phyloP scores from a whole-genome alignment of 2,113 vertebrate species.

The Sialia sialis region DNA sequence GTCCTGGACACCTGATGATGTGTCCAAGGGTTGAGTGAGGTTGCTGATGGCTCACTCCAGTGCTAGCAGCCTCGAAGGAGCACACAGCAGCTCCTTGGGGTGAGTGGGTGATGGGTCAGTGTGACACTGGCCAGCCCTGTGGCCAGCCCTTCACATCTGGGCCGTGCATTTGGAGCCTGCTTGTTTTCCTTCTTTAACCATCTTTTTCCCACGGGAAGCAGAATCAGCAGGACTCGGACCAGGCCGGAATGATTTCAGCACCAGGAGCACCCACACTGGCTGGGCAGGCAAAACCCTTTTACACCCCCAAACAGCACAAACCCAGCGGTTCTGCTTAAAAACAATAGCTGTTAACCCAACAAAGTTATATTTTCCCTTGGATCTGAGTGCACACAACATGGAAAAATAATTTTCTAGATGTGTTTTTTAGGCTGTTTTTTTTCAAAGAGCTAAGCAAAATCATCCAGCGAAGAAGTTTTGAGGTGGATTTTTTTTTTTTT shows the following conservation, averaged over 20 bases:
- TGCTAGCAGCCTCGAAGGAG: not conserved
- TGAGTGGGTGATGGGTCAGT: rapidly evolving
- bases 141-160: not conserved
- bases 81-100: rapidly evolving
- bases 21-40: rapidly evolving
- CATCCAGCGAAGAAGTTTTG: not conserved
- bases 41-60: rapidly evolving
- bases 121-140: not conserved
- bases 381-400: rapidly evolving
- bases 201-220: not conserved
- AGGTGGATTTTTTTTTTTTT: not conserved
- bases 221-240: rapidly evolving
- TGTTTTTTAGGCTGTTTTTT: not conserved
- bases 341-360: rapidly evolving
- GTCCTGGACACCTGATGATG: not conserved
- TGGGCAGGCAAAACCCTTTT: not conserved
- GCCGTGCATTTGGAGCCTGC: rapidly evolving
- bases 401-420: not conserved
- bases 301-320: not conserved
- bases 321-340: not conserved
- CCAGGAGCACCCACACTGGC: not conserved
- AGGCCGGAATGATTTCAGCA: not conserved
- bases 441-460: not conserved
- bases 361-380: not conserved
- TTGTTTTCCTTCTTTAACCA: not conserved